phyloP scores from a whole-genome alignment of 2,888 invertebrate genomes.

The Deroplatys truncata region DNA sequence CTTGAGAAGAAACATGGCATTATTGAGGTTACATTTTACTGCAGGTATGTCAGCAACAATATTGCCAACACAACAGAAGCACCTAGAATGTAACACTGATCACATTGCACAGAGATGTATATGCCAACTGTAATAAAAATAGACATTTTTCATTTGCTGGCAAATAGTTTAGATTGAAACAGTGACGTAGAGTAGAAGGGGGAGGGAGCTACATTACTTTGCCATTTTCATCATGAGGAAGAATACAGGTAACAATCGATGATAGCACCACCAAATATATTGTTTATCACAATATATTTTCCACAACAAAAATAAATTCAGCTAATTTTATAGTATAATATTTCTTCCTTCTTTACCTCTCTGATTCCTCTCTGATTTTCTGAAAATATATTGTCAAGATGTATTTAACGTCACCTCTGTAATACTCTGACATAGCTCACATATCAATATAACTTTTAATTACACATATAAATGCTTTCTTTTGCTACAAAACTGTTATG shows the following conservation, averaged over 20 bases:
- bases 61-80: neutral
- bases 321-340: neutral
- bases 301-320: neutral
- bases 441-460: neutral
- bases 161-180: neutral
- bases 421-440: neutral
- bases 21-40: neutral
- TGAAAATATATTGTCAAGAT: neutral
- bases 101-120: neutral
- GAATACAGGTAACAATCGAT: neutral
- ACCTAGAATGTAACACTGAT: neutral
- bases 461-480: neutral
- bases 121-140: neutral
- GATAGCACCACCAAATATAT: conserved; percentile 1
- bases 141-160: neutral
- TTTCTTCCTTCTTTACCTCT: neutral
- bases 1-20: neutral
- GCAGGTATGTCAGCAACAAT: neutral
- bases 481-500: neutral
- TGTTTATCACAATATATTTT: neutral
- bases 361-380: neutral
- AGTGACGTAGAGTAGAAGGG: neutral
- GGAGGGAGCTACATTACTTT: neutral
- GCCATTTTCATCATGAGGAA: neutral
- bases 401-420: neutral